A percentile compares a stretch with the other conserved stretches of the same genome.
These are phyloP conservation scores for Laothoe populi DNA, from an alignment of 2,888 invertebrate genomes.

Conservation along the genomic window DNA sequence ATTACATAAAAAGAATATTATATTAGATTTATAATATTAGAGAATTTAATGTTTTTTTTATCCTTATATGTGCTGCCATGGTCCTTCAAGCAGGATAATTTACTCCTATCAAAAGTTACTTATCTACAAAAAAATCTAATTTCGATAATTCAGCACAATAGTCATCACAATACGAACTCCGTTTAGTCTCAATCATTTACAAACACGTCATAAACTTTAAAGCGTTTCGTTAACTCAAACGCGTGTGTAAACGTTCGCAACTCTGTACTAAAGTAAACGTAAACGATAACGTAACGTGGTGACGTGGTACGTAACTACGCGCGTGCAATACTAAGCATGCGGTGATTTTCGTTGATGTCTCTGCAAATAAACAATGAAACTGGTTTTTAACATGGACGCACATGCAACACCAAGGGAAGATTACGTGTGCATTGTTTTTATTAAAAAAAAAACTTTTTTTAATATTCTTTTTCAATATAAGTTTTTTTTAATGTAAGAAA, in stretches of 20 bases:
- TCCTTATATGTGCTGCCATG: neutral
- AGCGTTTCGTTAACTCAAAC: neutral
- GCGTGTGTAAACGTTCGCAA: slow-evolving; percentile 1
- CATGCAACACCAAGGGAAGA: slow-evolving; percentile 39
- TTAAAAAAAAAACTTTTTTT: too few species aligned
- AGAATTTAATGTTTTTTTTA: too few species aligned
- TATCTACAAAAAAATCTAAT: neutral
- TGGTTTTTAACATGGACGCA: slow-evolving; percentile 46
- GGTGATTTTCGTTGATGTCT: slow-evolving; percentile 76
- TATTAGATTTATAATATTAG: too few species aligned
- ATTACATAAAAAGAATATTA: too few species aligned
- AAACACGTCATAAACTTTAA: neutral
- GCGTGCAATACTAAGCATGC: slow-evolving; percentile 77
- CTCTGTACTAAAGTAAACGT: neutral
- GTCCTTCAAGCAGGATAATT: neutral
- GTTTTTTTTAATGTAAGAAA: too few species aligned
- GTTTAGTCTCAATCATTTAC: neutral
- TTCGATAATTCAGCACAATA: too few species aligned
- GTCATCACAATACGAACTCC: slow-evolving; percentile 12
- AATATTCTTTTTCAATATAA: too few species aligned
- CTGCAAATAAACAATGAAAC: slow-evolving; percentile 71
- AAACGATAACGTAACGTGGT: neutral
- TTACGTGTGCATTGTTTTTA: slow-evolving; percentile 36
- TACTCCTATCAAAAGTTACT: neutral
- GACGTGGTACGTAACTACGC: slow-evolving; percentile 27